Evolutionary conservation across 1,140 invertebrate species (phyloP), one percentile per base, ranked within the genome.

Genomic region (Pantala flavescens): DNA sequence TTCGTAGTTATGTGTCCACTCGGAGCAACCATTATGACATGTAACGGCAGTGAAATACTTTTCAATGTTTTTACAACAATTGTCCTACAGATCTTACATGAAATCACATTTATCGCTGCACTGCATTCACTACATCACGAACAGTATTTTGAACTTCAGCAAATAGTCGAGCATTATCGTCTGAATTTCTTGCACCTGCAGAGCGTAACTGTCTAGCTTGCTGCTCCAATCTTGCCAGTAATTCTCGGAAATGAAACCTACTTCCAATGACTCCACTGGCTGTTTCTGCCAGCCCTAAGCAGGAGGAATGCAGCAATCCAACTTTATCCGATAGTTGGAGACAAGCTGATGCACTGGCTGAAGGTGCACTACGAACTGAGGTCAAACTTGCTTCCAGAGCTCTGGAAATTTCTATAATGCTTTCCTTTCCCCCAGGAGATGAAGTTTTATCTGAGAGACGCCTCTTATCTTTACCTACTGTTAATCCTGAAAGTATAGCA

Each of bases 321-420:
- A 94, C 87, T 80, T 93, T 93, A 79, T 95, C 93, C 0, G 92
- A 93, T 0, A 94, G 84, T 79, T 94, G 92, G n/a, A 94, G 84
- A 86, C 92, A 93, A 77, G 86, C 88, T 0, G 88, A 86, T 73
- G 89, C 87, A 0, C 87, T 86, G 24, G 90, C 84, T 12, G 82
- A 87, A 73, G 84, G 83, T 79, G 81, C 86, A 76, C 86, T 84
- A 79, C 88, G 88, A 42, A 90, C 81, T 76, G 86, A 86, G 0
- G 87, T 85, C 71, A 93, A 83, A 55, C 85, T 89, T 11, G 85
- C 86, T 78, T 92, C 90, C 28, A 93, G 83, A 0, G 88, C 86
- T 28, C 86, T 86, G 0, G 90, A 90, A 71, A 92, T 85, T 77
- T 92, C 90, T 16, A 91, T 75, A 24, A 93, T 90, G 74, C 85